Percentiles rank a stretch among this genome's conserved stretches.
These are phyloP conservation scores for Lacerta viridis DNA, from an alignment of 2,797 vertebrate genomes.

Conservation along the genomic window DNA sequence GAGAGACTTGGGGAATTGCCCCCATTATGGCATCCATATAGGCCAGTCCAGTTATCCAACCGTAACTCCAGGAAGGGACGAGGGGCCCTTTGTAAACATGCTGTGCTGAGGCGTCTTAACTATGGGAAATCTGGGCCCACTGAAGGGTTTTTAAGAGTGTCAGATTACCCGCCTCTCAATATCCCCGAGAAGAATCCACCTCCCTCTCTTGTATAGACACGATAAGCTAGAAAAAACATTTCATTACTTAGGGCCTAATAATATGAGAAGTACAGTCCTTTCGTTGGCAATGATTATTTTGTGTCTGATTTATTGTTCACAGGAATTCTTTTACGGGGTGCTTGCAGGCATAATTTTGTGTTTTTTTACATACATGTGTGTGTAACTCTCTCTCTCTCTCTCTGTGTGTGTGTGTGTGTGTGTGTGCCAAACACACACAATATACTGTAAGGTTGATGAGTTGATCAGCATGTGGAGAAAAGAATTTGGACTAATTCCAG, in stretches of 20 bases:
- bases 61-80: conserved; percentile 11
- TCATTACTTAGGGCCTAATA: conserved; percentile 63
- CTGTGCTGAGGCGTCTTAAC: neutral
- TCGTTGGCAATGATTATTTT: conserved; percentile 87
- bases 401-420: conserved; percentile 10
- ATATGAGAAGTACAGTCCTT: conserved; percentile 71
- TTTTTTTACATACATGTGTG: conserved; percentile 62
- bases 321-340: conserved; percentile 79
- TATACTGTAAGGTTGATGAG: conserved; percentile 67
- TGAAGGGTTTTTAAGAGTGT: conserved; percentile 17
- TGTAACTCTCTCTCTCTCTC: conserved; percentile 23
- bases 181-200: conserved; percentile 60
- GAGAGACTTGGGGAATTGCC: conserved; percentile 1
- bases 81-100: conserved; percentile 14
- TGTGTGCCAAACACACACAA: conserved; percentile 63
- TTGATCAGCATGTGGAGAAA: conserved; percentile 60
- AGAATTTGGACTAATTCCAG: conserved; percentile 67
- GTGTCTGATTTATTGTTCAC: conserved; percentile 78
- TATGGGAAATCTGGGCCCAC: neutral
- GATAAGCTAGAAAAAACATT: conserved; percentile 57
- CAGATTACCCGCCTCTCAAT: conserved; percentile 31
- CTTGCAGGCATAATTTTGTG: conserved; percentile 74
- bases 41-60: neutral
- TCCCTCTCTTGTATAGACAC: conserved; percentile 72
- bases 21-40: conserved; percentile 6